Conservation (phyloP, 35 echinoderm and acorn worm genomes). For the Lytechinus variegatus region DNA sequence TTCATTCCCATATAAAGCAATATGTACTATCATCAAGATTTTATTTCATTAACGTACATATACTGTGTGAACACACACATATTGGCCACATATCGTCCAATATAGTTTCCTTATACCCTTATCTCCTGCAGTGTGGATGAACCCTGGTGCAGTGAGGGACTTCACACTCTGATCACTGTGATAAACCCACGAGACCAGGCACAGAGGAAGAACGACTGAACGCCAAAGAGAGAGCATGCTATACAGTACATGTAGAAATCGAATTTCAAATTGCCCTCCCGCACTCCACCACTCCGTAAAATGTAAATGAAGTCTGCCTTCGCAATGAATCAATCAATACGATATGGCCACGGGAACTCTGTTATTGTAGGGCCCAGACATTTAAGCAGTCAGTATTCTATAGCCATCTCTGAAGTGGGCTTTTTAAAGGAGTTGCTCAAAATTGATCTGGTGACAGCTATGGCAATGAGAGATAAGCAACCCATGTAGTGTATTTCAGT, state of each 20-base stretch:
- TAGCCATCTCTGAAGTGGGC: not conserved
- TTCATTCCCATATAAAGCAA: no score
- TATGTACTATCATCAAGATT: no score
- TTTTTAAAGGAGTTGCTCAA: not conserved
- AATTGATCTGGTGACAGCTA: not conserved
- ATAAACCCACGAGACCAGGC: not conserved
- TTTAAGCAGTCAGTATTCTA: conserved; percentile 4
- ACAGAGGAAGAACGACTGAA: not conserved
- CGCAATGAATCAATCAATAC: not conserved
- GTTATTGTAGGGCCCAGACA: conserved; percentile 10
- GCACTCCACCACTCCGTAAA: not conserved
- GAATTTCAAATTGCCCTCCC: conserved; percentile 1
- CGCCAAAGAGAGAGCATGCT: not conserved
- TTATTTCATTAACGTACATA: no score
- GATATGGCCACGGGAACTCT: not conserved
- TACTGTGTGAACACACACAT: no score
- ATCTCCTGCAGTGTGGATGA: not conserved
- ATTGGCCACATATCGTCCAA: no score
- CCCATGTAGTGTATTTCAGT: no score
- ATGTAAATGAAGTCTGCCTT: conserved; percentile 18
- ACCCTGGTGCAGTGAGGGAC: not conserved
- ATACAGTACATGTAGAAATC: not conserved
- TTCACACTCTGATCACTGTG: not conserved
- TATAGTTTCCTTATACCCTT: not conserved
- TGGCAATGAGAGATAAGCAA: not conserved